Base-by-base conservation (phyloP, 2,797 vertebrate species). In the Oceanodroma leucorhoa region DNA sequence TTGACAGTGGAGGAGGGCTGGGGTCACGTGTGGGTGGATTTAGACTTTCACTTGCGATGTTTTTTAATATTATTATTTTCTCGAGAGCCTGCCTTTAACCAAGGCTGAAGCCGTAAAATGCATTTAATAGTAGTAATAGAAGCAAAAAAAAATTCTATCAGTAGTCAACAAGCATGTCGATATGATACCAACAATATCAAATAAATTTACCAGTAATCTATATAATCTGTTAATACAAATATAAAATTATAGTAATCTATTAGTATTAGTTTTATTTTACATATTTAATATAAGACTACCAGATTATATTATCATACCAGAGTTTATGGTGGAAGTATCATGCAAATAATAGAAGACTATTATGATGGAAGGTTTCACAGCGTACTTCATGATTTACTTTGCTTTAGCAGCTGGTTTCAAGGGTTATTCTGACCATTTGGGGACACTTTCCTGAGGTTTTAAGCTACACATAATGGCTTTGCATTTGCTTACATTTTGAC, bases 351-450 rank as follows among this genome's bases (percentile, higher is more conserved):
- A 15, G 38, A 79, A 30, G 11, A 30, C 30, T 66, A 8, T n/a
- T 10, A 11, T 9, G 7, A 29, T 7, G 65, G 34, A 78, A 81
- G 16, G 5, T 50, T 86, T 93, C n/a, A 40, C 14, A 30, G 41
- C 0, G 0, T 69, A n/a, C 8, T 65, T 51, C 3, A 4, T 83
- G 1, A 38, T 78, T 67, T n/a, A 54, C 20, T 73, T 80, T n/a
- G 18, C 22, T 84, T 57, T 54, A 82, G 51, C 27, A 72, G 24
- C 14, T 62, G 12, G 2, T 92, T 87, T 89, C 65, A n/a, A 2
- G n/a, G 9, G 2, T 57, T 79, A 1, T 73, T 80, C 13, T 81
- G 22, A n/a, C 54, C 10, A 5, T 1, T 1, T 29, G 15, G 20
- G 2, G 11, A n/a, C 20, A 7, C 53, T 67, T 81, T 14, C 9